Conservation (phyloP, 1,140 invertebrate genomes). For the Drosophila bocki region DNA sequence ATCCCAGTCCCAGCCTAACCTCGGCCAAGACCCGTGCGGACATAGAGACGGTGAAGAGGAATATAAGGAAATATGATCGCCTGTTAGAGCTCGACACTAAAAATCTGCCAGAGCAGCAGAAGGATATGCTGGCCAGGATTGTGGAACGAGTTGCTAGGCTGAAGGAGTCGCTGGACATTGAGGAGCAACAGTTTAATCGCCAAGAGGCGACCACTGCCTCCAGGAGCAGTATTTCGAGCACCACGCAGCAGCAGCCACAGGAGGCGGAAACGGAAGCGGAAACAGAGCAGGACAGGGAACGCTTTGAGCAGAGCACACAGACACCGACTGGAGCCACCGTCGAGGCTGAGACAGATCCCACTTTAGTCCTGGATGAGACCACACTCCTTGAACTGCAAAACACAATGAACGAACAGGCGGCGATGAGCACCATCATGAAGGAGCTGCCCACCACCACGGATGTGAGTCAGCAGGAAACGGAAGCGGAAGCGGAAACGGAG, state of each 20-base stretch:
- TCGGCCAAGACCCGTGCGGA: conserved; percentile 77
- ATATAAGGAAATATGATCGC: conserved; percentile 82
- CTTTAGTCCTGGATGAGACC: conserved; percentile 75
- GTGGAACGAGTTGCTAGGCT: conserved; percentile 82
- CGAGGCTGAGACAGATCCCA: conserved; percentile 77
- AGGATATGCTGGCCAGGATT: conserved; percentile 83
- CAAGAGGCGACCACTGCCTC: conserved; percentile 48
- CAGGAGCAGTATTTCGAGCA: conserved; percentile 30
- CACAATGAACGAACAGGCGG: conserved; percentile 78
- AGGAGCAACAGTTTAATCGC: conserved; percentile 64
- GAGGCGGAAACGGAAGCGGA: conserved; percentile 26
- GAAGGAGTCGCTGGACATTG: conserved; percentile 78
- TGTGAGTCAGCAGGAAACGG: conserved; percentile 36
- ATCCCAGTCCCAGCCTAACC: conserved; percentile 46
- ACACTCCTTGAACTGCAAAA: conserved; percentile 74
- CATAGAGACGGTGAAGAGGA: conserved; percentile 81
- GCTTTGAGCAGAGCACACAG: conserved; percentile 52
- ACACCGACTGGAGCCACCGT: conserved; percentile 50
- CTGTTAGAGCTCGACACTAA: conserved; percentile 79
- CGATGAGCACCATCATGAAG: conserved; percentile 68
- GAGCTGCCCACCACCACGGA: conserved; percentile 74
- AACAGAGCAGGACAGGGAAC: conserved; percentile 47
- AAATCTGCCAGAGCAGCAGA: conserved; percentile 81
- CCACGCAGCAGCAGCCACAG: conserved; percentile 4
- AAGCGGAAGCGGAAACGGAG: conserved; percentile 5